Percentiles rank a stretch among this genome's conserved stretches.
Conservation (phyloP, 37 sponge, comb jelly and placozoan species). For the Aplysina aerophoba region DNA sequence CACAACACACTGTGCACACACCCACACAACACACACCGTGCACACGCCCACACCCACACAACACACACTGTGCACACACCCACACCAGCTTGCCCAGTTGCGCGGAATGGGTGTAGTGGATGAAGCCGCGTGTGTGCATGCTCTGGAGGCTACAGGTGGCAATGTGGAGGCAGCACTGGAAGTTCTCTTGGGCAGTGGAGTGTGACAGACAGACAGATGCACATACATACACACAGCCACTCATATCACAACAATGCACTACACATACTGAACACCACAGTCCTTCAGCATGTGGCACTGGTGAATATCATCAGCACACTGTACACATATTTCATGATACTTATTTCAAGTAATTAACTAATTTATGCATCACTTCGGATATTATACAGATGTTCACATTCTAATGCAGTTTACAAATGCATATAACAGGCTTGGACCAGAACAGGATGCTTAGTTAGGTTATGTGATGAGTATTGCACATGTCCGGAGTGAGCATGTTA, state of each 20-base stretch:
- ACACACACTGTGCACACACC: slow-evolving; percentile 6
- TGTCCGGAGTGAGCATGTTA: no score
- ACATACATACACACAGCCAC: neutral
- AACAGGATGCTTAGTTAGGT: no score
- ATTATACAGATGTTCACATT: no score
- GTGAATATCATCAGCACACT: no score
- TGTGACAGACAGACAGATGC: neutral
- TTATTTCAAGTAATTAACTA: no score
- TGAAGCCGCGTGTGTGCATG: slow-evolving; percentile 76
- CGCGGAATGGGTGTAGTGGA: slow-evolving; percentile 65
- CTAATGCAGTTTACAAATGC: no score
- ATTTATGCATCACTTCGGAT: no score
- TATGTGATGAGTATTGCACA: no score
- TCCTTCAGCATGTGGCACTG: no score
- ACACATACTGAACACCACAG: no score
- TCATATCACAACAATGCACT: neutral
- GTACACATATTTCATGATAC: no score
- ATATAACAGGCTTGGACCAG: no score
- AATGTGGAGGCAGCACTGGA: slow-evolving; percentile 74
- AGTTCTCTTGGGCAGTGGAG: slow-evolving; percentile 40
- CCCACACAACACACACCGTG: neutral
- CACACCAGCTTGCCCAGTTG: slow-evolving; percentile 64
- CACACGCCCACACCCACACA: neutral
- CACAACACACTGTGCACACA: neutral
- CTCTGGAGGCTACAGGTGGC: slow-evolving; percentile 68